Evolutionary conservation across 2,113 vertebrate genomes (phyloP), one percentile per base, ranked within the genome.

Genomic region (Etheostoma spectabile): DNA sequence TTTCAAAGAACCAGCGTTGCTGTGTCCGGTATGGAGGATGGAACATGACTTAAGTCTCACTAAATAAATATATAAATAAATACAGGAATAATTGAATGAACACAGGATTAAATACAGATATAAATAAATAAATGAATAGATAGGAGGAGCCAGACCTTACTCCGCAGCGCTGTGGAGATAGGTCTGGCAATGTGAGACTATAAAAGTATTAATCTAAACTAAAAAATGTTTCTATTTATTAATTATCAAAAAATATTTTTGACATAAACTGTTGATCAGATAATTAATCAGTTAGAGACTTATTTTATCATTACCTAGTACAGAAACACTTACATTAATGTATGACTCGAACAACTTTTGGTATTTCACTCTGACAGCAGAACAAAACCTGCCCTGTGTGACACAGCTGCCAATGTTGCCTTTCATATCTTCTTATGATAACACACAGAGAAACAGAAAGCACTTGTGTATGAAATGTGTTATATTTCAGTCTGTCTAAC

Each of bases 361-460:
- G n/a, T 38, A 18, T 77, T 59, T 77, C 6, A 16, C 49, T 33
- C 11, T 7, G 64, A 61, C 65, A 30, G 63, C 63, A 53, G 75
- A 82, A 91, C 88, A 90, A 83, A 87, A 66, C 51, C 35, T 21
- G 46, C 85, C 78, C 72, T 92, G 79, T 93, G 63, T 15, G 80
- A 80, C 76, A 10, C 88, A 86, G 82, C 86, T 83, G 73, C 66
- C 49, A 27, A 63, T 14, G 45, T 63, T 49, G 64, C 86, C 79
- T 74, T 76, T 69, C 46, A 15, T 90, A 91, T 92, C 88, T 89
- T 15, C 80, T 78, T 56, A 72, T 82, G 89, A 92, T 92, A 92
- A 91, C 82, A 74, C 63, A 4, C 56, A 61, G 52, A 72, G 71
- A 77, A 70, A 91, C 70, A 89, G 83, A 83, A 84, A 61, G 75